Percentiles rank a stretch among this genome's conserved stretches.
Evolutionary conservation across 2,797 vertebrate genomes (phyloP).

Genomic region (Neosilurus hyrtlii): DNA sequence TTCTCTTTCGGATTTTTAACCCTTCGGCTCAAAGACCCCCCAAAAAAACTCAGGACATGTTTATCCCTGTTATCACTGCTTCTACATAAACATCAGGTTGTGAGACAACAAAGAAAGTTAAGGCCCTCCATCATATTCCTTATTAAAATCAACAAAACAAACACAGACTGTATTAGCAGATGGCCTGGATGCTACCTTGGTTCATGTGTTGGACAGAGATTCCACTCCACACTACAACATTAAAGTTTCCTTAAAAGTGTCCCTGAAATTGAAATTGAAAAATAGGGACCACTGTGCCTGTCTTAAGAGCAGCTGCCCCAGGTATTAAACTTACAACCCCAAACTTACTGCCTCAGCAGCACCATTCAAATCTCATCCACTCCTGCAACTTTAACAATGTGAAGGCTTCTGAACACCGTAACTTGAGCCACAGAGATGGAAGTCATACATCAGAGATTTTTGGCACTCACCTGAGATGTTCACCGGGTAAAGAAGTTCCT

Average conservation of each 20-base stretch:
- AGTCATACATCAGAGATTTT: neutral
- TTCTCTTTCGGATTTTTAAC: neutral
- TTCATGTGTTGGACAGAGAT: neutral
- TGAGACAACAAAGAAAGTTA: neutral
- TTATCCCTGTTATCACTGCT: neutral
- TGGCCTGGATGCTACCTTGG: neutral
- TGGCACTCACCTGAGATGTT: neutral
- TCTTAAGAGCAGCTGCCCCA: neutral
- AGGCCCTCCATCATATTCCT: neutral
- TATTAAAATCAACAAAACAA: neutral
- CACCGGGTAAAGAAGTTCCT: neutral
- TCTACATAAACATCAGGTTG: neutral
- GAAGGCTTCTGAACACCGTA: neutral
- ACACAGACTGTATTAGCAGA: neutral
- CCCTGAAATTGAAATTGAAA: neutral
- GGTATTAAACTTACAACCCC: neutral
- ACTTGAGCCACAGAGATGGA: neutral
- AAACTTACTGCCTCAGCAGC: neutral
- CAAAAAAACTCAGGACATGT: neutral
- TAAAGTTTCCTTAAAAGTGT: neutral
- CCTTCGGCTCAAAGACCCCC: neutral
- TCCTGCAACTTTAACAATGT: neutral
- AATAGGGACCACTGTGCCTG: neutral
- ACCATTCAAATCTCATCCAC: neutral
- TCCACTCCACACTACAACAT: neutral